These are phyloP conservation scores for Poecilia latipinna DNA, from an alignment of 2,113 vertebrate species.

Conservation along the genomic window DNA sequence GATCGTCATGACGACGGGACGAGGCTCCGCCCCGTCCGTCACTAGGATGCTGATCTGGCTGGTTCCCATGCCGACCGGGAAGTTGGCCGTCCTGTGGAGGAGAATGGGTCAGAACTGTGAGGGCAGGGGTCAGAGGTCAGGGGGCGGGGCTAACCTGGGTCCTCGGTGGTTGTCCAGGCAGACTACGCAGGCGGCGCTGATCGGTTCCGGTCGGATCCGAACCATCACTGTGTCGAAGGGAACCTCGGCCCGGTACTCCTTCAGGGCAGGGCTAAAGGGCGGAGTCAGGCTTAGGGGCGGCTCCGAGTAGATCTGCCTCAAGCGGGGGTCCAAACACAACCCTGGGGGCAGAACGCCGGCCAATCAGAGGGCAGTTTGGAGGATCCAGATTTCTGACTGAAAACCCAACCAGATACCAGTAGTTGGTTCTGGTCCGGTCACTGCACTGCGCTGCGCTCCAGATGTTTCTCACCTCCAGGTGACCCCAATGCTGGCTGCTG, in stretches of 20 bases:
- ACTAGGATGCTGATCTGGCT: conserved; percentile 87
- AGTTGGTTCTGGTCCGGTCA: background rate
- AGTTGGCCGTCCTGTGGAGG: conserved; percentile 82
- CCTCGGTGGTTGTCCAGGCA: conserved; percentile 87
- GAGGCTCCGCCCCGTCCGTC: conserved; percentile 68
- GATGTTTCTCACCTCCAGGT: conserved; percentile 26
- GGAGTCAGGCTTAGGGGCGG: conserved; percentile 87
- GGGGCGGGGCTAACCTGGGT: conserved; percentile 81
- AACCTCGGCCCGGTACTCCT: conserved; percentile 89
- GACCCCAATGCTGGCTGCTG: conserved; percentile 15
- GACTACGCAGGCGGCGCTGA: conserved; percentile 80
- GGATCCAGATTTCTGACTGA: too few species aligned
- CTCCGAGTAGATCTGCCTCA: conserved; percentile 88
- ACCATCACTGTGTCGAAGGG: conserved; percentile 89
- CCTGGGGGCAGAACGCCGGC: conserved; percentile 57
- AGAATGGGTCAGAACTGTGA: background rate
- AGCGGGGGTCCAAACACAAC: conserved; percentile 82
- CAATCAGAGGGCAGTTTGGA: conserved; percentile 1
- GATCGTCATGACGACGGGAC: conserved; percentile 78
- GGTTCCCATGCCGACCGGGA: conserved; percentile 89
- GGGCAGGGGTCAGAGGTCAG: background rate
- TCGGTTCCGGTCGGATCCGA: conserved; percentile 83
- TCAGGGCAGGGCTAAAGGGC: conserved; percentile 86
- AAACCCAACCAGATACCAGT: too few species aligned
- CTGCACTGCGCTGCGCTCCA: background rate